phyloP scores from a whole-genome alignment of 2,797 vertebrate species.

The Leptoclinus maculatus region DNA sequence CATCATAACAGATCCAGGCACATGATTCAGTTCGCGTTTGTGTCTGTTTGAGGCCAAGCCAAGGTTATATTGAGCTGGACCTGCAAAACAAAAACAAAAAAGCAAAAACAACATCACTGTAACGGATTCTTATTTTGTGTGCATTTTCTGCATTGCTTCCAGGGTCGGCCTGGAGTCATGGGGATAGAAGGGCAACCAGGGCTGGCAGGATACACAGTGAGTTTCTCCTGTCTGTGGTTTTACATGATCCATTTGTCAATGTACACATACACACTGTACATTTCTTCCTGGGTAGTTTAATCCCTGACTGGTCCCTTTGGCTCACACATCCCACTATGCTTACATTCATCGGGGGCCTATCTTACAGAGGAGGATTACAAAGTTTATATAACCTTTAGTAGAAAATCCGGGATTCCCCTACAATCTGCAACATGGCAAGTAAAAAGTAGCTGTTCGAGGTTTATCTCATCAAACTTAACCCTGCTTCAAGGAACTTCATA shows the following conservation, averaged over 20 bases:
- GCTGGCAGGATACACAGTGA: constrained; percentile 91
- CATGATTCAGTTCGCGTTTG: constrained; percentile 1
- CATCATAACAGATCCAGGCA: constrained; percentile 11
- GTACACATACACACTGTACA: not conserved
- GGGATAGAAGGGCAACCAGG: constrained; percentile 91
- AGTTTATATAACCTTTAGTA: not conserved
- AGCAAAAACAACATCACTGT: constrained; percentile 35
- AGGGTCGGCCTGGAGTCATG: constrained; percentile 91
- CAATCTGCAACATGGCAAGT: not conserved
- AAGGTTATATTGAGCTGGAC: constrained; percentile 52
- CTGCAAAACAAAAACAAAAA: not conserved
- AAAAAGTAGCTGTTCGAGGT: not conserved
- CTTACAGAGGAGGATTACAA: not conserved
- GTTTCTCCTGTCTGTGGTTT: constrained; percentile 48
- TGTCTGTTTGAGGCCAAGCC: constrained; percentile 19
- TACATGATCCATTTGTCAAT: not conserved
- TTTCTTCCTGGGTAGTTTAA: not conserved
- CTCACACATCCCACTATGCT: not conserved
- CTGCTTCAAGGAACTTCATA: not conserved
- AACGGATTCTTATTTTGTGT: constrained; percentile 24
- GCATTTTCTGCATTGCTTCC: constrained; percentile 70
- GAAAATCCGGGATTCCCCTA: not conserved
- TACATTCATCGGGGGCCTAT: not conserved
- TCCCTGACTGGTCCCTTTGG: not conserved
- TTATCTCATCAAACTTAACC: not conserved